A percentile compares a stretch with the other conserved stretches of the same genome.
phyloP scores from a whole-genome alignment of 2,888 invertebrate genomes.

The Protophormia terraenovae region DNA sequence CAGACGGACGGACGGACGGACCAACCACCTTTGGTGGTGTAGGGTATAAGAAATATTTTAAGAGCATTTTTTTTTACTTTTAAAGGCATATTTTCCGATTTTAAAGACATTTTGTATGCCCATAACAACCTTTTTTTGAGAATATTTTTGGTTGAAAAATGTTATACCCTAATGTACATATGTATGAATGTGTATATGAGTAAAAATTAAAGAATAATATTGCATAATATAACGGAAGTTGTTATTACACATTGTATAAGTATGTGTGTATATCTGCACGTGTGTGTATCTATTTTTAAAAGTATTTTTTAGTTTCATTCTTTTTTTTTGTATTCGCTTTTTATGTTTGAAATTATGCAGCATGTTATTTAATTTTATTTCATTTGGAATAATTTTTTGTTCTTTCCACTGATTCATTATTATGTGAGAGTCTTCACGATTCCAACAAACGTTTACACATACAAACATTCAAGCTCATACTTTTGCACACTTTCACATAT shows the following conservation, averaged over 20 bases:
- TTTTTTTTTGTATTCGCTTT: background rate
- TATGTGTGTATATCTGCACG: background rate
- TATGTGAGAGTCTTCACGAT: constrained; percentile 33
- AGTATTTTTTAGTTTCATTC: background rate
- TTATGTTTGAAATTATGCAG: constrained; percentile 4
- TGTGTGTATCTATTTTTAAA: background rate
- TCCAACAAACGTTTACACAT: background rate
- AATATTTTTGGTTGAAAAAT: too few species aligned
- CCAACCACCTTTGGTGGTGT: too few species aligned
- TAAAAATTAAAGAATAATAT: constrained; percentile 54
- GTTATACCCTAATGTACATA: too few species aligned
- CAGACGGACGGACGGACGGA: too few species aligned
- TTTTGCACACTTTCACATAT: constrained; percentile 6
- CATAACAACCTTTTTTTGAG: too few species aligned
- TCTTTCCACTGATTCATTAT: constrained; percentile 31
- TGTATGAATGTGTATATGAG: background rate
- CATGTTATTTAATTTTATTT: constrained; percentile 52
- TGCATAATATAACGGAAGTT: constrained; percentile 49
- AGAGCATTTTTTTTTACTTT: too few species aligned
- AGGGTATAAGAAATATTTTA: too few species aligned
- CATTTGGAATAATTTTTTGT: constrained; percentile 27
- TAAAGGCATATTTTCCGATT: too few species aligned
- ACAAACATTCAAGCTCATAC: constrained; percentile 1
- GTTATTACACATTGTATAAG: constrained; percentile 21
- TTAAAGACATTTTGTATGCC: too few species aligned